phyloP scores from a whole-genome alignment of 2,113 vertebrate genomes.

The Pica pica region DNA sequence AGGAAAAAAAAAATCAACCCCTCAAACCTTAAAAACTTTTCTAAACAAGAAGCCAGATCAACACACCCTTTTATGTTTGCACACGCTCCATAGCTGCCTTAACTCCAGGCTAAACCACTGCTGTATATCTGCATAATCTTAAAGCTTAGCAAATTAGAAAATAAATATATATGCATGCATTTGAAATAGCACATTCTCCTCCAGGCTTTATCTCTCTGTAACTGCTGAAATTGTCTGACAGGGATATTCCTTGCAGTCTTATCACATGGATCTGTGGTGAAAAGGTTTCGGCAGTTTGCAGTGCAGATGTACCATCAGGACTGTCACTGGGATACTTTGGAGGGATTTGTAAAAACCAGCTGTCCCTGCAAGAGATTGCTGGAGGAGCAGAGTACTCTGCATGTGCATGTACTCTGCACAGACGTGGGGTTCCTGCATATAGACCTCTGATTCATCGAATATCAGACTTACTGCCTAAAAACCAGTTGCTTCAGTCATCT shows the following conservation, averaged over 20 bases:
- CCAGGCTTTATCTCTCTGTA: background rate
- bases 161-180: background rate
- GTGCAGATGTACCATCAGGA: background rate
- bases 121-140: slow-evolving; percentile 20
- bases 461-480: background rate
- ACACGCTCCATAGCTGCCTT: background rate
- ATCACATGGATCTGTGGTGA: background rate
- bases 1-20: background rate
- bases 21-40: background rate
- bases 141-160: slow-evolving; percentile 55
- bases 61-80: background rate
- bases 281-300: background rate
- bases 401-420: background rate
- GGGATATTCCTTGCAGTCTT: background rate
- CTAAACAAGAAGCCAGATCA: slow-evolving; percentile 2
- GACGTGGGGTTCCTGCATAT: background rate
- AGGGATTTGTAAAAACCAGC: background rate
- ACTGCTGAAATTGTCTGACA: background rate
- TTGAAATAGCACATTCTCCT: slow-evolving; percentile 13
- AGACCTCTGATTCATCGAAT: background rate
- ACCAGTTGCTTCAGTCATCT: rapidly evolving
- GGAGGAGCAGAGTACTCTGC: background rate
- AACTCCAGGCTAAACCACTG: slow-evolving; percentile 44
- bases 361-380: background rate
- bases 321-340: background rate